Evolutionary conservation across 2,888 invertebrate genomes (phyloP), one percentile per base, ranked within the genome.

Genomic region (Alentia gelatinosa): DNA sequence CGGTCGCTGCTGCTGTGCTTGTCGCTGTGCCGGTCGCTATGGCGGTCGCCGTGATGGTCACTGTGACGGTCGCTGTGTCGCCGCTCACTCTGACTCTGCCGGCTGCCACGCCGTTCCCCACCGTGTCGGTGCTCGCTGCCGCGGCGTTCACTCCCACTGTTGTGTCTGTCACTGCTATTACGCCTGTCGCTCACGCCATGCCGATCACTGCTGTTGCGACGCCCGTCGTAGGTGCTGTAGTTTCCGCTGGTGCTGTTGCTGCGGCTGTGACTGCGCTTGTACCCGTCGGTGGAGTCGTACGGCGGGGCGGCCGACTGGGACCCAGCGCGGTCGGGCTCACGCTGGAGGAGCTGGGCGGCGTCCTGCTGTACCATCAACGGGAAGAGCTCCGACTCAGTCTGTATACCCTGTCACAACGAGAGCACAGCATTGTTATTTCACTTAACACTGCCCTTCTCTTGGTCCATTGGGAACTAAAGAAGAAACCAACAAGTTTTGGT

Each of bases 331-430:
- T 86, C 86, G 15, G 86, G 86, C 50, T 86, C 86, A n/a, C 35
- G 86, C 86, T 86, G 86, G 47, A 86, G n/a, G 26, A 86, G 50
- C 15, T 42, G 47, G 12, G 86, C 86, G 35, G 50, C 86, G 26
- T 86, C 86, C 47, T 42, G 86, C 47, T 86, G 26, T 35, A 86
- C 50, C 86, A 86, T 86, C 12, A 86, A 30, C 1, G 86, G 86
- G 86, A 86, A 86, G 1, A 50, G 23, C 33, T 86, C 86, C 12
- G 50, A n/a, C 42, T 84, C 84, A 12, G 86, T 86, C 86, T 86
- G 86, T 7, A 86, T 86, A 42, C 86, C 86, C 86, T 86, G 86
- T n/a, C n/a, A n/a, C n/a, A n/a, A n/a, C n/a, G n/a, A n/a, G n/a
- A n/a, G n/a, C n/a, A n/a, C n/a, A n/a, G n/a, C n/a, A n/a, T n/a